Evolutionary conservation across 2,113 vertebrate species (phyloP).

Genomic region (Ibidorhyncha struthersii): DNA sequence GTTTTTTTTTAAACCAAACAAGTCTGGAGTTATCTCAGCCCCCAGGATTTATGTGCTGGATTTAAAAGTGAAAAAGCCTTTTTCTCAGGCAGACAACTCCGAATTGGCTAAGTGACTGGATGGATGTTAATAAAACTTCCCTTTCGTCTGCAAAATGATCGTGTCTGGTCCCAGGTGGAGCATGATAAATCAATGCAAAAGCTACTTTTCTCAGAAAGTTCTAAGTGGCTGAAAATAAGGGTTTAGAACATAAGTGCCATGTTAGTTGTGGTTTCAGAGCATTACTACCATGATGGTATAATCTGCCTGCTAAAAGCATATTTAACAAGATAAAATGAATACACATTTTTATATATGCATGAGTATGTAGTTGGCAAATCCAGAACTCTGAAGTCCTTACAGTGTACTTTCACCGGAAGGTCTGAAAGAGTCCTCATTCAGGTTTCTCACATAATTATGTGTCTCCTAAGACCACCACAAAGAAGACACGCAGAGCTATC

Average conservation of each 20-base stretch:
- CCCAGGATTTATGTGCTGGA: constrained; percentile 19
- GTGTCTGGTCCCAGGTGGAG: constrained; percentile 23
- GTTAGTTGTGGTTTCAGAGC: neutral
- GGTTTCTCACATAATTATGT: neutral
- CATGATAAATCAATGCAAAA: constrained; percentile 48
- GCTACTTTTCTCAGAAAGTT: constrained; percentile 38
- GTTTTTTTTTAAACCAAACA: neutral
- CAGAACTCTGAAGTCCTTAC: neutral
- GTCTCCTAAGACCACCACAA: neutral
- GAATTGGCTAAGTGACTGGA: constrained; percentile 19
- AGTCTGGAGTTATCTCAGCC: neutral
- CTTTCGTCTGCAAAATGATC: neutral
- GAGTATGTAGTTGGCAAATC: neutral
- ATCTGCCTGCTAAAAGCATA: neutral
- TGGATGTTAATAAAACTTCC: constrained; percentile 54
- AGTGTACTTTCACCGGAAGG: neutral
- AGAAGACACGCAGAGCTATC: neutral
- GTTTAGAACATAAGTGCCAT: neutral
- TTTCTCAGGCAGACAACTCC: constrained; percentile 27
- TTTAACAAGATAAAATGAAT: constrained; percentile 19
- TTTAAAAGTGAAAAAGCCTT: constrained; percentile 30
- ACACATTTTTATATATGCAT: neutral
- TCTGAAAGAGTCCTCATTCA: neutral
- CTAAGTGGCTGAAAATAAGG: constrained; percentile 4
- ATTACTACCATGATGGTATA: neutral